These are phyloP conservation scores for Eupithecia inturbata DNA, from an alignment of 2,888 invertebrate species.

Conservation along the genomic window DNA sequence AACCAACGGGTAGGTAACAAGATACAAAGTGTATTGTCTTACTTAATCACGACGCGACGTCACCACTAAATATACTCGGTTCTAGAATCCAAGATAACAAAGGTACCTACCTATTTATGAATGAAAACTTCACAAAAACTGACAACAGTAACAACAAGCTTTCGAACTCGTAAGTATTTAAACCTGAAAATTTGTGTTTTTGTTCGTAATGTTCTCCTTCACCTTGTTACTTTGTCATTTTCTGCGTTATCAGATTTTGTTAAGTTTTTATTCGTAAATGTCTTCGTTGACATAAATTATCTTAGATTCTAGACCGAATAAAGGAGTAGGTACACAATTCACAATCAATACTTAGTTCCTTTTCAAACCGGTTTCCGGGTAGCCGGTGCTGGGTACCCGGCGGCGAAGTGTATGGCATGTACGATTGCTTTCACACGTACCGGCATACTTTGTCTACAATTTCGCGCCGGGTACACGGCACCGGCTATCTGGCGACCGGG, in stretches of 20 bases:
- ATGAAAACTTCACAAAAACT: not conserved
- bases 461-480: too few species aligned
- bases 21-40: slow-evolving; percentile 5
- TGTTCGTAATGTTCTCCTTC: not conserved
- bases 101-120: not conserved
- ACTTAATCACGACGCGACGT: not conserved
- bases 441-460: too few species aligned
- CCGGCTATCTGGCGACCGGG: too few species aligned
- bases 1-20: slow-evolving; percentile 25
- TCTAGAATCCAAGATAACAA: not conserved
- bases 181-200: not conserved
- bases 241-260: not conserved
- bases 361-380: too few species aligned
- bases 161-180: not conserved
- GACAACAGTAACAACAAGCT: not conserved
- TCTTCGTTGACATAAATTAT: not conserved
- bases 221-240: not conserved
- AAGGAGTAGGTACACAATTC: not conserved
- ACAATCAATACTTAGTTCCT: not conserved
- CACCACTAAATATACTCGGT: not conserved
- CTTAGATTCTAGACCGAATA: not conserved
- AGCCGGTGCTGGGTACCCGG: too few species aligned
- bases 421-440: too few species aligned
- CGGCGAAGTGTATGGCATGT: too few species aligned
- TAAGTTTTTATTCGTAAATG: not conserved